phyloP scores from a whole-genome alignment of 2,113 vertebrate genomes.

The Neotoma lepida region DNA sequence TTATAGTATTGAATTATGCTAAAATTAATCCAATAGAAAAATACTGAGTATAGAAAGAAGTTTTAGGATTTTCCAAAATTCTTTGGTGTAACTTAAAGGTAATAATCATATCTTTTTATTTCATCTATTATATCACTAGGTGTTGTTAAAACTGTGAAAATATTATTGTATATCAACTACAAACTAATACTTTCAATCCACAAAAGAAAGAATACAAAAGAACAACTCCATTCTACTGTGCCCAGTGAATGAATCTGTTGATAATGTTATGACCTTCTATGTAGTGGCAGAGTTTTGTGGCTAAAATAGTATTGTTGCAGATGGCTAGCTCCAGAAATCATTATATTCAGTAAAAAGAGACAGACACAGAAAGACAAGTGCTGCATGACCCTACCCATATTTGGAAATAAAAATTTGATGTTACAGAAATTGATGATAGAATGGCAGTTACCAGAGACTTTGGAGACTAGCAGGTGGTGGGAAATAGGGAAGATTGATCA shows the following conservation, averaged over 20 bases:
- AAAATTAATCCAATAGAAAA: background rate
- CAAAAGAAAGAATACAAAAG: background rate
- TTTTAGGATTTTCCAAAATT: background rate
- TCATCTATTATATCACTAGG: background rate
- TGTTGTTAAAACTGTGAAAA: background rate
- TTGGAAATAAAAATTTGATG: background rate
- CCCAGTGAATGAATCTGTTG: background rate
- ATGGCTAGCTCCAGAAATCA: background rate
- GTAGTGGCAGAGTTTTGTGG: background rate
- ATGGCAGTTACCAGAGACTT: background rate
- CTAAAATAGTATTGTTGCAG: background rate
- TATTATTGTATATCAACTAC: background rate
- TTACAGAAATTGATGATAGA: background rate
- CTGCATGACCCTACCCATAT: background rate
- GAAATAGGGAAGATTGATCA: background rate
- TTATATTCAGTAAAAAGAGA: background rate
- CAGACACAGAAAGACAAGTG: background rate
- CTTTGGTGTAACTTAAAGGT: background rate
- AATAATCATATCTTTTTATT: background rate
- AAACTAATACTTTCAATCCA: background rate
- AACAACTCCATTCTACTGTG: background rate
- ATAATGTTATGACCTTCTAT: background rate
- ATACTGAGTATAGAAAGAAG: background rate
- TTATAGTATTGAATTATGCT: background rate
- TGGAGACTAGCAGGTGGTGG: background rate